Evolutionary conservation across 2,113 vertebrate species (phyloP), one percentile per base, ranked within the genome.

Genomic region (Neomonachus schauinslandi): DNA sequence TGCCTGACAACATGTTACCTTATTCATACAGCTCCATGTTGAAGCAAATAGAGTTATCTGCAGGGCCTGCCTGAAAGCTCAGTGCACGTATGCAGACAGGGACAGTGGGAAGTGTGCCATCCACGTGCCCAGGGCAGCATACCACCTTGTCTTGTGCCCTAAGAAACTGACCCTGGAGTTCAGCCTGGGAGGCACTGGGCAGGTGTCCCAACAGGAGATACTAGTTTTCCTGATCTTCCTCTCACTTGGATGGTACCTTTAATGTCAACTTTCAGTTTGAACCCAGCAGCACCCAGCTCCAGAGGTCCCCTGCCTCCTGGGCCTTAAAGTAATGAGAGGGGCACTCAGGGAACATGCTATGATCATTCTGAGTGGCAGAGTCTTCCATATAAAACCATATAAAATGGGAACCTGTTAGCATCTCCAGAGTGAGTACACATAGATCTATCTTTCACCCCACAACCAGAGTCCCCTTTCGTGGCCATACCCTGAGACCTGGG

Each of bases 91-190:
- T 31, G 15, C 59, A n/a, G 77, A 55, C 5, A 31, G 33, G 19
- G 33, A 57, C 61, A 12, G 2, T 42, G 33, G 19, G 9, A 53
- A 63, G 14, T 22, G 26, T 51, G 24, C 53, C 49, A 6, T 12
- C 15, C 16, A 19, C 31, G 4, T n/a, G 36, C 39, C 82, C 55
- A 8, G 51, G 49, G 55, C 39, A 14, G 24, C 42, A 7, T 3
- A 12, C 4, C 6, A 0, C 42, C 22, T 33, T 6, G 42, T 21
- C 31, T 46, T 21, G 33, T 11, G 36, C 19, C 6, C 1, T 2
- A 31, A 69, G 46, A 74, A 79, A 11, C 0, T 4, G 8, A 49
- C 9, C 72, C 24, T 21, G 51, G 46, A 22, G n/a, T 31, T n/a
- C 18, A 71, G 19, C n/a, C 63, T 14, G 9, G 67, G 22, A 36